Conservation (phyloP, 2,797 vertebrate genomes). For the Thripadectes ignobilis region DNA sequence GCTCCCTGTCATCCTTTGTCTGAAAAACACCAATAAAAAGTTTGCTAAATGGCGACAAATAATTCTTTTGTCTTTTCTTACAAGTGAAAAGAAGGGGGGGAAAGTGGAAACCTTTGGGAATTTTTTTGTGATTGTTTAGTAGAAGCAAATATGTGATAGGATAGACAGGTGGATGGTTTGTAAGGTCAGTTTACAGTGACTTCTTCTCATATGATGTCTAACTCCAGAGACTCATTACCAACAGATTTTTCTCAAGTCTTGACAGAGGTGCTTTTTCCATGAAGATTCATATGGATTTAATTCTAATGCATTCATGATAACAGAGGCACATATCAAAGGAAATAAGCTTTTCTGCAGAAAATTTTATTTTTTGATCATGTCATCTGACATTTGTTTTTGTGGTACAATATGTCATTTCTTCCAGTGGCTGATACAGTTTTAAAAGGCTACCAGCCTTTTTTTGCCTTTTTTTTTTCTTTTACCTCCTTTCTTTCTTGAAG, state of each 20-base stretch:
- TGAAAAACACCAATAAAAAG: neutral
- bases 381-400: neutral
- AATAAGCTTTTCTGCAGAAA: neutral
- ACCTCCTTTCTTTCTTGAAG: neutral
- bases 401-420: neutral
- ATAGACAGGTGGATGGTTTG: neutral
- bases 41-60: neutral
- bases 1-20: neutral
- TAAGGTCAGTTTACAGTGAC: slow-evolving; percentile 19
- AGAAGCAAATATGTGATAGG: neutral
- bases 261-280: neutral
- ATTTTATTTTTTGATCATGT: neutral
- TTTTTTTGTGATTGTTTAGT: neutral
- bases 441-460: neutral
- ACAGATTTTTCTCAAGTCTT: slow-evolving; percentile 30
- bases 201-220: neutral
- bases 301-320: neutral
- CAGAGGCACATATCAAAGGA: neutral
- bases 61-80: neutral
- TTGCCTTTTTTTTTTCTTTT: neutral
- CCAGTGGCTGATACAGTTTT: neutral
- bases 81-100: neutral
- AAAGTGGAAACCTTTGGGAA: neutral
- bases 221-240: slow-evolving; percentile 15
- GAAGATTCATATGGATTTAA: neutral